A percentile compares a stretch with the other conserved stretches of the same genome.
Evolutionary conservation across 2,113 vertebrate genomes (phyloP).

Genomic region (Zosterops hypoxanthus): DNA sequence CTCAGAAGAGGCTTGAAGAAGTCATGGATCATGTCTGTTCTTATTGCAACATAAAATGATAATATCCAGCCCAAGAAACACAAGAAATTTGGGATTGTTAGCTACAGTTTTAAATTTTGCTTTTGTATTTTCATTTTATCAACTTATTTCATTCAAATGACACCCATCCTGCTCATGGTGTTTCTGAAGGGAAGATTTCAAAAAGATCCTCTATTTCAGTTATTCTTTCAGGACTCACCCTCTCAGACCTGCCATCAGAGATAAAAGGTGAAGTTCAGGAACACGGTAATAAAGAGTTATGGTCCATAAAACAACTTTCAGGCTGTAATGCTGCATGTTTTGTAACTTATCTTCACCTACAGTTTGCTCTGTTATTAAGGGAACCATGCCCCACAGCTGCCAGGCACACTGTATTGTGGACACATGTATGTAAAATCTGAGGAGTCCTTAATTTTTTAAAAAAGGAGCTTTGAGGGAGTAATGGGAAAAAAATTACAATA

Average conservation of each 20-base stretch:
- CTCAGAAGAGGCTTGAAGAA: background rate
- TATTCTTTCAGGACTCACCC: background rate
- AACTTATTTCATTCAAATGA: background rate
- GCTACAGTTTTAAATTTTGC: background rate
- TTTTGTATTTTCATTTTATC: background rate
- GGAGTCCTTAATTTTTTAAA: background rate
- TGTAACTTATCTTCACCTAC: background rate
- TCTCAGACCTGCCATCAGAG: background rate
- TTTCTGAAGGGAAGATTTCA: background rate
- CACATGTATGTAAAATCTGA: background rate
- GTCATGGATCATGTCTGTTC: rapidly evolving
- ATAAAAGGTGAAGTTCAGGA: background rate
- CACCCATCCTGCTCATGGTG: background rate
- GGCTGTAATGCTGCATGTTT: background rate
- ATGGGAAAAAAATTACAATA: background rate
- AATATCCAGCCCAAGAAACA: background rate
- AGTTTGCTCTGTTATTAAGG: background rate
- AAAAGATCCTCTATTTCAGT: background rate
- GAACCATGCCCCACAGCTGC: background rate
- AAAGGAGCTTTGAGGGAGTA: background rate
- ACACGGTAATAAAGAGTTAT: background rate
- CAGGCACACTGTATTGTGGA: background rate
- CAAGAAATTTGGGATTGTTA: background rate
- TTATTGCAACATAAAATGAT: background rate
- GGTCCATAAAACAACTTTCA: background rate